Conservation (phyloP, 2,888 invertebrate genomes). For the Spodoptera picta region DNA sequence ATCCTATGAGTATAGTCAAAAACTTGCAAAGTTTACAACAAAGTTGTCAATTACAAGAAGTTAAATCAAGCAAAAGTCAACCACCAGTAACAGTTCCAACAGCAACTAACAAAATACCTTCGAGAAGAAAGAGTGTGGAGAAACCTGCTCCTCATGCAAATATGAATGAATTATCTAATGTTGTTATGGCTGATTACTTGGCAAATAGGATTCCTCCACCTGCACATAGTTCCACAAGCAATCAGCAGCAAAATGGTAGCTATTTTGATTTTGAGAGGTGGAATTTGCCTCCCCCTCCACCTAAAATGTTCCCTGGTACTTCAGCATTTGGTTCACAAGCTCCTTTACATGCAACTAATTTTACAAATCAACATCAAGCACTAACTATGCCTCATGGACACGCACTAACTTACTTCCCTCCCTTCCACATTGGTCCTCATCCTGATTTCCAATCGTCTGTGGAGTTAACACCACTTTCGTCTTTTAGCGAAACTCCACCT, state of each 20-base stretch:
- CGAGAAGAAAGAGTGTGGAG: slow-evolving; percentile 90
- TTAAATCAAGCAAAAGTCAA: slow-evolving; percentile 84
- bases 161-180: slow-evolving; percentile 87
- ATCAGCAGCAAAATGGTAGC: slow-evolving; percentile 90
- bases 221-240: slow-evolving; percentile 90
- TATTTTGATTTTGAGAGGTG: slow-evolving; percentile 95
- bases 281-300: slow-evolving; percentile 92
- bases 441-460: slow-evolving; percentile 91
- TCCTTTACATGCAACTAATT: slow-evolving; percentile 87
- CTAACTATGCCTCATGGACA: slow-evolving; percentile 91
- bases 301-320: slow-evolving; percentile 91
- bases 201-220: slow-evolving; percentile 91
- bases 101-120: slow-evolving; percentile 67
- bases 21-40: slow-evolving; percentile 90
- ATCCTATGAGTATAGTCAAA: slow-evolving; percentile 93
- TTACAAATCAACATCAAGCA: slow-evolving; percentile 90
- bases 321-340: slow-evolving; percentile 89
- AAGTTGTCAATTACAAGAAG: slow-evolving; percentile 89
- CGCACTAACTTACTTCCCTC: slow-evolving; percentile 93
- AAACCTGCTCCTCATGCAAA: slow-evolving; percentile 79
- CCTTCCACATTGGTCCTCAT: slow-evolving; percentile 92
- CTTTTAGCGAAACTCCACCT: slow-evolving; percentile 89
- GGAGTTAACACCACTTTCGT: slow-evolving; percentile 90
- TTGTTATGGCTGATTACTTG: slow-evolving; percentile 88
- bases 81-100: slow-evolving; percentile 69